Evolutionary conservation across 2,888 invertebrate species (phyloP).

Genomic region (Cryptocheilus praepositus): DNA sequence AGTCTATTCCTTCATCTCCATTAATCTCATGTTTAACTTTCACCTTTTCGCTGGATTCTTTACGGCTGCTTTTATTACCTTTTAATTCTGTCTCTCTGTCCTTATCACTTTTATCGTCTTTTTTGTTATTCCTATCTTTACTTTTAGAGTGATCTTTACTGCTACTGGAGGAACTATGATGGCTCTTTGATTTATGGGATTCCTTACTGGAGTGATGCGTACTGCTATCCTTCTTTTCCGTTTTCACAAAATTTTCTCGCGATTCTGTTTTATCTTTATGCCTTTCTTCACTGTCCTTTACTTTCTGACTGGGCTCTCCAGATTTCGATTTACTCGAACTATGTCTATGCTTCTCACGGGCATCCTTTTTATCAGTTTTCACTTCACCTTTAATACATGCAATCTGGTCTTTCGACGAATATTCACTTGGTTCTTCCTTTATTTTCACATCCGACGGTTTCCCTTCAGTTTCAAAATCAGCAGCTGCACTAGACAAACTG

Average conservation of each 20-base stretch:
- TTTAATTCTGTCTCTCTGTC: constrained; percentile 39
- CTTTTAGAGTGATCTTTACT: constrained; percentile 57
- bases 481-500: not conserved
- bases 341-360: constrained; percentile 41
- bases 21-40: constrained; percentile 74
- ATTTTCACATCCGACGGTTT: constrained; percentile 32
- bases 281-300: constrained; percentile 49
- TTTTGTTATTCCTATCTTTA: constrained; percentile 54
- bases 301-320: constrained; percentile 39
- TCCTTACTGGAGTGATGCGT: constrained; percentile 56
- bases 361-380: constrained; percentile 50
- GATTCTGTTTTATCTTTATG: constrained; percentile 59
- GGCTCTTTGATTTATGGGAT: constrained; percentile 57
- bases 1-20: constrained; percentile 82
- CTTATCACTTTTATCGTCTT: constrained; percentile 49
- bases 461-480: constrained; percentile 33
- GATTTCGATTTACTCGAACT: constrained; percentile 45
- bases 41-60: constrained; percentile 59
- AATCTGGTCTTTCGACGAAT: constrained; percentile 30
- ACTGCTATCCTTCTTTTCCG: constrained; percentile 49
- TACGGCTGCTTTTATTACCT: constrained; percentile 43
- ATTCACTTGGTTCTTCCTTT: constrained; percentile 11
- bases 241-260: constrained; percentile 54
- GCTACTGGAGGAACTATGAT: constrained; percentile 61
- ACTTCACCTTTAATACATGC: constrained; percentile 24